Conservation (phyloP, 2,113 vertebrate species). For the Heterotis niloticus region DNA sequence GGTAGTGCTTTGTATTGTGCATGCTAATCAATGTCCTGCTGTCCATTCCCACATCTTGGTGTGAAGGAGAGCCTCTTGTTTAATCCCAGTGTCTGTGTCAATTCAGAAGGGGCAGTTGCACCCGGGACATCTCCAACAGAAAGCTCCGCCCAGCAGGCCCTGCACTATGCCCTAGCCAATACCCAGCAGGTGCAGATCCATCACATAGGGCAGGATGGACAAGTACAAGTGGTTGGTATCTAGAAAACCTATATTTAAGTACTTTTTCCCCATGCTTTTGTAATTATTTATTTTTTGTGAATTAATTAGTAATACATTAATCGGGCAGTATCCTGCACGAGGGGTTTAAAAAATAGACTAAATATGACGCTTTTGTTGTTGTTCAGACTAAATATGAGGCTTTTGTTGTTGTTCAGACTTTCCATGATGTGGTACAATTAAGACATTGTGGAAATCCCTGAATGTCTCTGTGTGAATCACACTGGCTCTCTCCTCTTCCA, state of each 20-base stretch:
- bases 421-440: not conserved
- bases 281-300: not conserved
- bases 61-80: no score
- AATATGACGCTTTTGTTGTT: not conserved
- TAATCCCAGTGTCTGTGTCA: not conserved
- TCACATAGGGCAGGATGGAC: constrained; percentile 93
- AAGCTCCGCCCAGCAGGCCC: constrained; percentile 77
- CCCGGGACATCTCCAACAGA: constrained; percentile 72
- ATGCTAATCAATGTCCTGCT: no score
- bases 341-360: not conserved
- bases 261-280: not conserved
- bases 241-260: not conserved
- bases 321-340: no score
- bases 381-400: not conserved
- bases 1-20: no score
- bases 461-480: constrained; percentile 41
- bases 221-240: constrained; percentile 91
- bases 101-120: constrained; percentile 53
- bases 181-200: constrained; percentile 95
- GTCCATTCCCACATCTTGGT: no score
- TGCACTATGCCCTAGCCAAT: constrained; percentile 91
- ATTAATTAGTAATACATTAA: not conserved
- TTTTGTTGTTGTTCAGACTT: no score
- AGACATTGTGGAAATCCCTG: not conserved
- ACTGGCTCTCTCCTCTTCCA: constrained; percentile 41